These are phyloP conservation scores for Tethya wilhelma DNA, from an alignment of 37 sponge, comb jelly and placozoan species.

Conservation along the genomic window DNA sequence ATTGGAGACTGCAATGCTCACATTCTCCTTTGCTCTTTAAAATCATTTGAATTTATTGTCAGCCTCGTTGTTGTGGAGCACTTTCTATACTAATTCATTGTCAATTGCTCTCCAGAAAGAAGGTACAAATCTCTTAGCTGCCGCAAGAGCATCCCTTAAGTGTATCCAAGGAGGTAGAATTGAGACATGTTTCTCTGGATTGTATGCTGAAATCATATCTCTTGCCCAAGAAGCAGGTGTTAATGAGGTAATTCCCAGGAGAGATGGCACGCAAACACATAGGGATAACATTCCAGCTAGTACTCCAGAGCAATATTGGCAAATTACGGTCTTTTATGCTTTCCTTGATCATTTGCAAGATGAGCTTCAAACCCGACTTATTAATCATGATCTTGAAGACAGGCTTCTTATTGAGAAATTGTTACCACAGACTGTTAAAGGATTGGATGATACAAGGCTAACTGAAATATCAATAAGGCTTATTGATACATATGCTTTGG, in stretches of 20 bases:
- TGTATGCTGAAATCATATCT: background rate
- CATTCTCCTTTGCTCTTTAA: background rate
- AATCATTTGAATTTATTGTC: conserved; percentile 26
- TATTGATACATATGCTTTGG: background rate
- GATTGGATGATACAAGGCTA: background rate
- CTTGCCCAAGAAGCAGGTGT: conserved; percentile 5
- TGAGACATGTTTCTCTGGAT: background rate
- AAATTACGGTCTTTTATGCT: conserved; percentile 1
- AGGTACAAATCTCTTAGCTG: conserved; percentile 1
- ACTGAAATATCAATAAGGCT: background rate
- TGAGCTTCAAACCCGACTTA: background rate
- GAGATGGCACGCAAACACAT: background rate
- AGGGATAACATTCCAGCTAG: background rate
- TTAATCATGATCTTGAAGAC: conserved; percentile 1
- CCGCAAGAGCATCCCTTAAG: background rate
- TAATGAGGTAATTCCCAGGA: background rate
- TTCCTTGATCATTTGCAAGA: conserved; percentile 3
- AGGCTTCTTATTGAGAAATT: background rate
- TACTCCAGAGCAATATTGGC: conserved; percentile 13
- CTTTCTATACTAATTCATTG: background rate
- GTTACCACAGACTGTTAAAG: background rate
- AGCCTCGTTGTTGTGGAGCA: background rate
- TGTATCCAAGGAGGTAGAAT: conserved; percentile 6
- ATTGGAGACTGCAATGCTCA: conserved; percentile 19
- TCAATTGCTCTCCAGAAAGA: background rate